Evolutionary conservation across 2,888 invertebrate species (phyloP), one percentile per base, ranked within the genome.

Genomic region (Nycteola revayana): DNA sequence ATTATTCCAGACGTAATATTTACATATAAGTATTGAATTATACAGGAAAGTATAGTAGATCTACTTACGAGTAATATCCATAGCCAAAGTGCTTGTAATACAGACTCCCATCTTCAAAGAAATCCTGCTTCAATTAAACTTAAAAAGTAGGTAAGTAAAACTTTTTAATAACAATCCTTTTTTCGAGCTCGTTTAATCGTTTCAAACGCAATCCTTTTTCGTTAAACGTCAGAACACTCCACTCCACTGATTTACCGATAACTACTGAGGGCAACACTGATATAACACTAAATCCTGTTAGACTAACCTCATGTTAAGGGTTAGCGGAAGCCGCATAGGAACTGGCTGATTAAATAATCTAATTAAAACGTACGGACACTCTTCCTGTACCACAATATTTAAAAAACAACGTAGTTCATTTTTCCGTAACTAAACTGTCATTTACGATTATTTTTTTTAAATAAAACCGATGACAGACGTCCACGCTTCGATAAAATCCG

Each of bases 41-140:
- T n/a, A n/a, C n/a, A n/a, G n/a, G n/a, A n/a, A n/a, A n/a, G 2
- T 7, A 25, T 2, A 30, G 1, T 22, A 31, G 20, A 35, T 28
- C 17, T 63, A 86, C 86, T 86, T 66, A 88, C 87, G 84, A 48
- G 74, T 81, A 36, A 86, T 72, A 49, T 88, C 87, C 87, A 87
- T 86, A 9, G 86, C 85, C 44, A 87, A 56, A 18, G 85, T 85
- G 42, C 67, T 83, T 1, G 81, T 73, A 14, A 85, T 72, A 61
- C 72, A 80, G 32, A 84, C 85, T 47, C 85, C 85, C 85, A 85
- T 84, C 47, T 55, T 67, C 45, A 53, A 47, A 37, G 34, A 29
- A 26, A 30, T 27, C 14, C 35, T 30, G 46, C 45, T 48, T 25
- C 29, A 37, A 39, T 36, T 29, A 43, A 53, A 25, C 9, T 33